Evolutionary conservation across 2,888 invertebrate species (phyloP), one percentile per base, ranked within the genome.

Genomic region (Quadriops clusia): DNA sequence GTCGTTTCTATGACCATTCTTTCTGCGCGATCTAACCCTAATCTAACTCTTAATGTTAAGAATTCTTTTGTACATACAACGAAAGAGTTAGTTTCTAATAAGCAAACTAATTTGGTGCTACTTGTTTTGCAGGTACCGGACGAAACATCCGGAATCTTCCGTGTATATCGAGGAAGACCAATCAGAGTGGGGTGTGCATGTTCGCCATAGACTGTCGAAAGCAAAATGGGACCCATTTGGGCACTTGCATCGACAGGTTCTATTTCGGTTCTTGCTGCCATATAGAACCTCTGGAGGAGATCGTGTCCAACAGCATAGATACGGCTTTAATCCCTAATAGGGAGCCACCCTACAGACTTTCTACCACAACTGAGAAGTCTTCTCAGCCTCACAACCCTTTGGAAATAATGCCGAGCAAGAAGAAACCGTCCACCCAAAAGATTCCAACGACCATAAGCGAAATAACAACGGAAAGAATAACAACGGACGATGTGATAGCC

Each of bases 231-330:
- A 82, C 87, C 1, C 90, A 91, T 50, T 64, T 91, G 42, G 90
- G 89, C 16, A 89, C 89, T 2, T 91, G 91, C 58, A 86, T 90
- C 50, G 90, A 91, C 61, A 74, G 87, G 40, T 90, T 90, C 59
- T 90, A 89, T 63, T 90, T 90, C 55, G 90, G 90, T 31, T 89
- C 89, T 17, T 91, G 91, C 54, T 91, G 91, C 55, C 82, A 80
- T 48, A 67, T 89, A 33, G 74, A 75, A 41, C 70, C 71, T 32
- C 48, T 67, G 9, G 66, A 70, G 27, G 72, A 71, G 21, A 63
- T 74, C 1, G 61, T 68, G 28, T 71, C 70, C 30, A 77, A 77
- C 43, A 68, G 68, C 20, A 74, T 77, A 37, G 75, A 77, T 38
- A 68, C 68, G 38, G 64, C 70, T 14, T 66, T 73, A 51, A 67